These are phyloP conservation scores for Standfussiana lucernea DNA, from an alignment of 2,888 invertebrate species.

Conservation along the genomic window DNA sequence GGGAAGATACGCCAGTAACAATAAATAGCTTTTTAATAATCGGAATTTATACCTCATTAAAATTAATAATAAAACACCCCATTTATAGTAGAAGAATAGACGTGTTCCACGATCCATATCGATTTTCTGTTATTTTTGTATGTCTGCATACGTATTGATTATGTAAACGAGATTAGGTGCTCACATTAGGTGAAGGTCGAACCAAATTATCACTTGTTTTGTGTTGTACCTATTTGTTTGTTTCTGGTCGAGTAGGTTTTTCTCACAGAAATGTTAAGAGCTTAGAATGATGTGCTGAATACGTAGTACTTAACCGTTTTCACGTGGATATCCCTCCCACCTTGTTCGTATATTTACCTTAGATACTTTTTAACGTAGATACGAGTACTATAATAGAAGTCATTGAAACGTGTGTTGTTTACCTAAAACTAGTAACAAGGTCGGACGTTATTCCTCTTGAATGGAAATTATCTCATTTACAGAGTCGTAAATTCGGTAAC, in stretches of 20 bases:
- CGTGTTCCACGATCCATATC: background rate
- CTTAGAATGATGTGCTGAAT: too few species aligned
- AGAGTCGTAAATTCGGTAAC: constrained; percentile 42
- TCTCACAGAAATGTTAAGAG: background rate
- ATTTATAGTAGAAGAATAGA: background rate
- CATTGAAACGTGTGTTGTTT: constrained; percentile 45
- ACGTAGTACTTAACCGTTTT: too few species aligned
- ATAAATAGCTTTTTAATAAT: background rate
- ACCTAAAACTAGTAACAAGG: constrained; percentile 42
- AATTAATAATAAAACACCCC: background rate
- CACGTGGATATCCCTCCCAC: too few species aligned
- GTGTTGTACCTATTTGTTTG: constrained; percentile 14
- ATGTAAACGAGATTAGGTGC: constrained; percentile 31
- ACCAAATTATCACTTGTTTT: constrained; percentile 18
- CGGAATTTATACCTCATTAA: background rate
- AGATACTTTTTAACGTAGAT: background rate
- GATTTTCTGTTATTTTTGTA: background rate
- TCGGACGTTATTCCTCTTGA: constrained; percentile 25
- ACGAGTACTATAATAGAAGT: constrained; percentile 10
- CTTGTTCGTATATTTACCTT: too few species aligned
- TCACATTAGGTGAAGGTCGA: constrained; percentile 36
- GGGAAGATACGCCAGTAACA: background rate
- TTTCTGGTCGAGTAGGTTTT: background rate
- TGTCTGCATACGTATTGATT: constrained; percentile 24
- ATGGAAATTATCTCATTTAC: constrained; percentile 52